Conservation (phyloP, 2,113 vertebrate species). For the Labrus mixtus region DNA sequence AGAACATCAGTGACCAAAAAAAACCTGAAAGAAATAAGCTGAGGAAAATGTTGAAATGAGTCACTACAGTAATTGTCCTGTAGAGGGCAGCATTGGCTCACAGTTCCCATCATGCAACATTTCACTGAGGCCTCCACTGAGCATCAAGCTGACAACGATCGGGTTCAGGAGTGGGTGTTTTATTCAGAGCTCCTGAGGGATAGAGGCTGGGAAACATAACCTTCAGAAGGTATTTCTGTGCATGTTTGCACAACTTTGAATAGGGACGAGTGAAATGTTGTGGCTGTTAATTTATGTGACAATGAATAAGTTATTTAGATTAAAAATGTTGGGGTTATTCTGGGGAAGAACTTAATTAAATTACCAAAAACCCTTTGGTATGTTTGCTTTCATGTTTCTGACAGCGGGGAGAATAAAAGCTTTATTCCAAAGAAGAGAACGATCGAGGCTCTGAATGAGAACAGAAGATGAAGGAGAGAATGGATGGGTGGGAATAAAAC, state of each 20-base stretch:
- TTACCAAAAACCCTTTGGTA: neutral
- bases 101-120: conserved; percentile 26
- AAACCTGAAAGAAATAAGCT: neutral
- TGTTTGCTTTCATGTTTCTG: neutral
- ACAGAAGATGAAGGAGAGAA: conserved; percentile 1
- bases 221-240: neutral
- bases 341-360: neutral
- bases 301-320: neutral
- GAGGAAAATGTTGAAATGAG: too few relatives aligned
- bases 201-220: conserved; percentile 2
- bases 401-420: neutral
- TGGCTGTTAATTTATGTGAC: neutral
- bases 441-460: neutral
- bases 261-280: neutral
- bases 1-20: neutral
- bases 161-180: conserved; percentile 21
- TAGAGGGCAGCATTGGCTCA: conserved; percentile 80
- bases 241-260: conserved; percentile 6
- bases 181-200: conserved; percentile 21
- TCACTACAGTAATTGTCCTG: conserved; percentile 35
- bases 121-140: conserved; percentile 20
- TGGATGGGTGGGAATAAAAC: conserved; percentile 29
- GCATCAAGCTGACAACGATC: neutral
- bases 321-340: neutral
- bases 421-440: neutral